Conservation (phyloP, 2,888 invertebrate genomes). For the Latrodectus hesperus region DNA sequence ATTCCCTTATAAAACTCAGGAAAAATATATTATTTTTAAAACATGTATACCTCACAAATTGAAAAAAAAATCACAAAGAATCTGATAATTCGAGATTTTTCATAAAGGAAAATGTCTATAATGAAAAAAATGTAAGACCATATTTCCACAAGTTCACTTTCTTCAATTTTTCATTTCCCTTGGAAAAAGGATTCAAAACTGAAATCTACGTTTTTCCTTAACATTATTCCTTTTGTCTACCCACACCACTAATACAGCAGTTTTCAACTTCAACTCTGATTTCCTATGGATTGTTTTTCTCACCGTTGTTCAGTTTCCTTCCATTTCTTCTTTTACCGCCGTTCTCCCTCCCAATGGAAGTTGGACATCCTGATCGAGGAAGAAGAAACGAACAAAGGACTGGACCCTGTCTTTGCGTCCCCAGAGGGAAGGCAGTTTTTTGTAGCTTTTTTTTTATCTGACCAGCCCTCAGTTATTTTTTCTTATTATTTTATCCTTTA, state of each 20-base stretch:
- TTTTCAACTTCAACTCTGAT: conserved; percentile 48
- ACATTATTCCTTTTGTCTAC: not conserved
- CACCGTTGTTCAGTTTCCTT: conserved; percentile 42
- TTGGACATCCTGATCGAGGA: conserved; percentile 45
- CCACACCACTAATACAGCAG: conserved; percentile 30
- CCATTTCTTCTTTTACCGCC: conserved; percentile 32
- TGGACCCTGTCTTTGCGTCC: conserved; percentile 46
- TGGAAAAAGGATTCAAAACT: too few species aligned
- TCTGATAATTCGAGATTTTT: too few species aligned
- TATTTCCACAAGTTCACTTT: too few species aligned
- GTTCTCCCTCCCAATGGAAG: conserved; percentile 26
- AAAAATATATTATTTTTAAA: too few species aligned
- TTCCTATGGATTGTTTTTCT: conserved; percentile 56
- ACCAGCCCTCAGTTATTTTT: conserved; percentile 32
- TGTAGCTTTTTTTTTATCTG: conserved; percentile 26
- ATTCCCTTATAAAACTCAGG: too few species aligned
- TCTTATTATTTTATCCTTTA: conserved; percentile 30
- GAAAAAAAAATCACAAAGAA: too few species aligned
- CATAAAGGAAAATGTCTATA: too few species aligned
- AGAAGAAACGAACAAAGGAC: conserved; percentile 41
- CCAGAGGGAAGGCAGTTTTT: conserved; percentile 38
- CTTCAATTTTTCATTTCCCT: too few species aligned
- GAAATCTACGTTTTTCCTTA: too few species aligned
- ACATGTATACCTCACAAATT: too few species aligned
- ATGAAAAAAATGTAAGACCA: too few species aligned